Base-by-base conservation (phyloP, 2,888 invertebrate species). In the Mythimna albipuncta region DNA sequence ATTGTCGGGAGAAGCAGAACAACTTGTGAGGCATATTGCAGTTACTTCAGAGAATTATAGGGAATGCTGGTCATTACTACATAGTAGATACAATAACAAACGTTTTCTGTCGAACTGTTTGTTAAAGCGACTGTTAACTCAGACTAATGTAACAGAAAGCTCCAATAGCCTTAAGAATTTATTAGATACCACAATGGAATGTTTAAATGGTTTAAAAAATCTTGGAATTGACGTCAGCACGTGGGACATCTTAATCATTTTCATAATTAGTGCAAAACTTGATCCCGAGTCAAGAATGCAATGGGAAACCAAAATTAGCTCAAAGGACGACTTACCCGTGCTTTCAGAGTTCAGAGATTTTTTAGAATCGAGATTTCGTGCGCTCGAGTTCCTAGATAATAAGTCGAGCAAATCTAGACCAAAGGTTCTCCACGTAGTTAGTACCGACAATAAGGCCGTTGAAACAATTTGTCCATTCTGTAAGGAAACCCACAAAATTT, bases 141-240 rank as follows among this genome's bases (percentile, higher is more conserved):
- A n/a, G n/a, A n/a, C n/a, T n/a, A n/a, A n/a, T n/a, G n/a, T n/a
- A n/a, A n/a, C n/a, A n/a, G n/a, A n/a, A n/a, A n/a, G n/a, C n/a
- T n/a, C n/a, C n/a, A n/a, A 21, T 64, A 55, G 64, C 19, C 13
- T 64, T 35, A 66, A 58, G 7, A 6, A 13, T 57, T 58, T 66
- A 47, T 13, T 66, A 7, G 57, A 66, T 57, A 66, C 65, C 7
- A 66, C 65, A 44, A 66, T 66, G 57, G 57, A 57, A 66, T 61
- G 67, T 50, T 11, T 68, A 2, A 68, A 68, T 13, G 68, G 68
- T 41, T 21, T 68, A 1, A 68, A 68, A 26, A 68, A 68, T 52
- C 68, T 68, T 13, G 68, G 61, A 19, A 3, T 68, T n/a, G 61
- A 67, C 16, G 50, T 59, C 1, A 67, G 67, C 11, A 59, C 67